A percentile compares a stretch with the other conserved stretches of the same genome.
phyloP scores from a whole-genome alignment of 2,888 invertebrate species.

The Andrena camellia region DNA sequence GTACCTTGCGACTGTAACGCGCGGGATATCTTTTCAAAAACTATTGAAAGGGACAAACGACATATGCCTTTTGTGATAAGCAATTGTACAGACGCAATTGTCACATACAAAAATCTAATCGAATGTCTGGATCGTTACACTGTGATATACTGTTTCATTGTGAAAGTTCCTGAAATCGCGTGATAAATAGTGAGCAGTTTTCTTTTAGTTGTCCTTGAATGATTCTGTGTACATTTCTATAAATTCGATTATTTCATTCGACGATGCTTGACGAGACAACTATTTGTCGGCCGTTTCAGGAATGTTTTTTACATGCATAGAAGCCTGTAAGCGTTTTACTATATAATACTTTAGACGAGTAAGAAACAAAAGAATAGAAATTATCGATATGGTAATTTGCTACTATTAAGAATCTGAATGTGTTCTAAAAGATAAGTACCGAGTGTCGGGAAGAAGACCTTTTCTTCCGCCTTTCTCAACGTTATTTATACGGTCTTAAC shows the following conservation, averaged over 20 bases:
- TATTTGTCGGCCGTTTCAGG: constrained; percentile 70
- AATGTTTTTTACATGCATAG: constrained; percentile 62
- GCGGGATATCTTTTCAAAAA: constrained; percentile 43
- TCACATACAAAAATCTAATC: constrained; percentile 66
- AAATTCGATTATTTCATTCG: constrained; percentile 31
- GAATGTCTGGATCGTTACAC: constrained; percentile 71
- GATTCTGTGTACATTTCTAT: constrained; percentile 57
- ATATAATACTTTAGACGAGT: constrained; percentile 63
- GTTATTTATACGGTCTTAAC: constrained; percentile 57
- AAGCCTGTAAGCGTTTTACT: constrained; percentile 69
- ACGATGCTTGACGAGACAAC: constrained; percentile 26
- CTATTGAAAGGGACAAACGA: constrained; percentile 48
- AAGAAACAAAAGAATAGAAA: constrained; percentile 54
- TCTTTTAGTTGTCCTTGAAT: constrained; percentile 26
- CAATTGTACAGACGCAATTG: constrained; percentile 72
- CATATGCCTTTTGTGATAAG: constrained; percentile 69
- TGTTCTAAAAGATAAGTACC: constrained; percentile 58
- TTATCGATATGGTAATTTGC: constrained; percentile 54
- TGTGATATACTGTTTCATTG: constrained; percentile 70
- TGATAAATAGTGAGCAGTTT: constrained; percentile 62
- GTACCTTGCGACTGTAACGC: constrained; percentile 18
- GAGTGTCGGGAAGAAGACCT: constrained; percentile 28
- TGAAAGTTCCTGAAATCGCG: constrained; percentile 69
- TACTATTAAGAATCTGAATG: constrained; percentile 59
- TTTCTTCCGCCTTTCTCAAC: constrained; percentile 18